A percentile compares a stretch with the other conserved stretches of the same genome.
Conservation (phyloP, 1,140 invertebrate species). For the Macrobrachium rosenbergii region DNA sequence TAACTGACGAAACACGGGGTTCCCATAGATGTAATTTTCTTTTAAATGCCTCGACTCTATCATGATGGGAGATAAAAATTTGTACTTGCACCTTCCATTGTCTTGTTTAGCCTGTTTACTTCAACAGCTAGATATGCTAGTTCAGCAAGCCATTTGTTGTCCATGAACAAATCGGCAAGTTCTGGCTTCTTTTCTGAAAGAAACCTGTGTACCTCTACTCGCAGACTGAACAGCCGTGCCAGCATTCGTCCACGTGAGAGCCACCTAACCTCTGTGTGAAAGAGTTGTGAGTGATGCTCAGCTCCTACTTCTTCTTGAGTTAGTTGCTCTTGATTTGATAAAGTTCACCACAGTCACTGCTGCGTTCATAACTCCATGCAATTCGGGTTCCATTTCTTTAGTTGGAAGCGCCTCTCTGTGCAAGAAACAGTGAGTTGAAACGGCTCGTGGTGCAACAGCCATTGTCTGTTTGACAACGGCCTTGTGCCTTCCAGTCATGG, state of each 20-base stretch:
- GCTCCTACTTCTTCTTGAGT: slow-evolving; percentile 24
- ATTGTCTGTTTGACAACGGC: background rate
- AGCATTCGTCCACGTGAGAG: slow-evolving; percentile 2
- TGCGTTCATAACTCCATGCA: slow-evolving; percentile 15
- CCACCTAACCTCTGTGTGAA: slow-evolving; percentile 14
- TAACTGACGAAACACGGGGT: too few relatives aligned
- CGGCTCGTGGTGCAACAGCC: slow-evolving; percentile 3
- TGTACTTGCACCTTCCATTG: too few relatives aligned
- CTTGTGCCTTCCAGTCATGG: slow-evolving; percentile 16
- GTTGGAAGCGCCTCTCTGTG: background rate
- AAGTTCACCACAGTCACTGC: slow-evolving; percentile 12
- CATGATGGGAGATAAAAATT: too few relatives aligned
- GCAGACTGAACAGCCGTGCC: slow-evolving; percentile 4
- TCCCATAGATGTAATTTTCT: too few relatives aligned
- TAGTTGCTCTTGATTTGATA: slow-evolving; percentile 26
- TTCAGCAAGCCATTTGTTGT: too few relatives aligned
- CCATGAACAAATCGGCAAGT: too few relatives aligned
- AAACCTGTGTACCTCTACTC: background rate
- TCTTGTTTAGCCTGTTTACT: too few relatives aligned
- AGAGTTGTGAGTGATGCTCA: slow-evolving; percentile 4
- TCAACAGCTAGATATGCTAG: too few relatives aligned
- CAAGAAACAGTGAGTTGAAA: slow-evolving; percentile 21
- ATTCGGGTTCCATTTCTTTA: slow-evolving; percentile 9
- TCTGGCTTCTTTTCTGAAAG: too few relatives aligned
- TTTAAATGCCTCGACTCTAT: too few relatives aligned